phyloP scores from a whole-genome alignment of 2,113 vertebrate genomes.

The Pycnonotus jocosus region DNA sequence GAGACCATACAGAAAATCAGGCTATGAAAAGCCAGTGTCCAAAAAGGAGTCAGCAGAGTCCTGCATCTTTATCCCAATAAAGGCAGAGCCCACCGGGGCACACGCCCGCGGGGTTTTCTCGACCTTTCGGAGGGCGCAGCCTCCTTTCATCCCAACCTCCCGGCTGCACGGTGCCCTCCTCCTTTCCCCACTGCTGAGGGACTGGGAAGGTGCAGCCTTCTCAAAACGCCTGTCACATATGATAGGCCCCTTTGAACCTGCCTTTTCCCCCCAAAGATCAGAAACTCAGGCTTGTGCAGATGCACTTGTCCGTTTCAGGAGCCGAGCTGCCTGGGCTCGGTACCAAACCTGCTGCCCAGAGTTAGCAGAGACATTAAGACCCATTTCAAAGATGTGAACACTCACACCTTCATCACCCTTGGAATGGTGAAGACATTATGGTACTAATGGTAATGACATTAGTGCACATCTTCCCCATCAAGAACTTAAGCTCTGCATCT shows the following conservation, averaged over 20 bases:
- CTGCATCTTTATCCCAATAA: no score
- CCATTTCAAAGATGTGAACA: neutral
- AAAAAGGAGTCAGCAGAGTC: neutral
- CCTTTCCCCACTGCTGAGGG: neutral
- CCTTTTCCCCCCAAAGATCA: neutral
- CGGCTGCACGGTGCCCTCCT: rapidly evolving
- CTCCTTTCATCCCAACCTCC: neutral
- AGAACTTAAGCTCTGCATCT: neutral
- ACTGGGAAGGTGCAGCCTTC: neutral
- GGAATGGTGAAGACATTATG: no score
- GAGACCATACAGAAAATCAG: neutral
- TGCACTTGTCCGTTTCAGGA: neutral
- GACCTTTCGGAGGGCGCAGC: rapidly evolving
- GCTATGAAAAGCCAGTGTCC: neutral
- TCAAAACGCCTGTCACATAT: rapidly evolving
- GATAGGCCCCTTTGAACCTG: neutral
- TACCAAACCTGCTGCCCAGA: neutral
- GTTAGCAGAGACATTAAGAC: neutral
- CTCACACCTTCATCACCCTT: no score
- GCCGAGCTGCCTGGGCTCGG: neutral
- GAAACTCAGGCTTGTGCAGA: no score
- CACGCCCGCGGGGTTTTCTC: rapidly evolving
- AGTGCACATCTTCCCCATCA: neutral
- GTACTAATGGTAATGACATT: neutral
- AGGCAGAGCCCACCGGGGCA: neutral